Percentiles rank a stretch among this genome's conserved stretches.
phyloP scores from a whole-genome alignment of 2,797 vertebrate species.

The Pelochelys cantorii region DNA sequence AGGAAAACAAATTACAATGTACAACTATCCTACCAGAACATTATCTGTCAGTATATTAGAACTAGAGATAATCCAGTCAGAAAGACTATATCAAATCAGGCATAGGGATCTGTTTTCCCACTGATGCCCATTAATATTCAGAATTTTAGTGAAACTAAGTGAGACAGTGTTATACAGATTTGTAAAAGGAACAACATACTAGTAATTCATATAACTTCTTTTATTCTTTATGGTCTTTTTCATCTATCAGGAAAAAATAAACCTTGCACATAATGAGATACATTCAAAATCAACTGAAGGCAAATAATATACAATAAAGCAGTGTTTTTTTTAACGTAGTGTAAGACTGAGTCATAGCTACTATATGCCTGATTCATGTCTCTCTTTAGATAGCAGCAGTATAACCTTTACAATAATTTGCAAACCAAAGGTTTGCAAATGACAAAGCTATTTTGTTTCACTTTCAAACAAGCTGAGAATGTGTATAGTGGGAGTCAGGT shows the following conservation, averaged over 20 bases:
- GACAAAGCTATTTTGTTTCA: not conserved
- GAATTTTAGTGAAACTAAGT: not conserved
- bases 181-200: slow-evolving; percentile 1
- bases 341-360: not conserved
- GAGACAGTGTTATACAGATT: not conserved
- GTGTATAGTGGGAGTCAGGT: not conserved
- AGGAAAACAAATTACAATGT: not conserved
- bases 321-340: not conserved
- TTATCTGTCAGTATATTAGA: slow-evolving; percentile 1
- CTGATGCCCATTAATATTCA: not conserved
- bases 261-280: not conserved
- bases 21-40: not conserved
- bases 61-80: slow-evolving; percentile 12
- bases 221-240: not conserved
- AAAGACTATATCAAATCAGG: slow-evolving; percentile 13
- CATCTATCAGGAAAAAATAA: not conserved
- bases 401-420: slow-evolving; percentile 24
- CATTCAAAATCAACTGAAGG: not conserved
- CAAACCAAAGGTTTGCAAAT: not conserved
- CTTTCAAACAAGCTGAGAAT: slow-evolving; percentile 3
- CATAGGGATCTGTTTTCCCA: not conserved
- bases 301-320: not conserved
- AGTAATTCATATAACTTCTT: not conserved
- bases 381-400: not conserved
- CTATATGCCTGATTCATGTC: not conserved